Percentiles rank a stretch among this genome's conserved stretches.
Evolutionary conservation across 2,113 vertebrate genomes (phyloP).

Genomic region (Scalopus aquaticus): DNA sequence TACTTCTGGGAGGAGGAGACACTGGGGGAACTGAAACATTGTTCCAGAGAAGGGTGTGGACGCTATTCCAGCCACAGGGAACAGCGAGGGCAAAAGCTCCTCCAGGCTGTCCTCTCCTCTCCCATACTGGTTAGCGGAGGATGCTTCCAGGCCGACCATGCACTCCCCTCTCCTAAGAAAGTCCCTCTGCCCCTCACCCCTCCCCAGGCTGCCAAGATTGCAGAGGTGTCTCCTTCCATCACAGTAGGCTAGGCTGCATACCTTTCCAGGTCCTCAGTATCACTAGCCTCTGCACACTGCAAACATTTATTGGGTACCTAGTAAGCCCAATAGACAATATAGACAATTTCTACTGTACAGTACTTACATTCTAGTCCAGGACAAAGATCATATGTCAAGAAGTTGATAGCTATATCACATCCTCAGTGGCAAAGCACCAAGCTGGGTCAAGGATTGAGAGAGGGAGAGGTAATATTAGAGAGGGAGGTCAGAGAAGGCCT

Average conservation of each 20-base stretch:
- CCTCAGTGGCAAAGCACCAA: not conserved
- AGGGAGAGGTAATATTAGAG: not conserved
- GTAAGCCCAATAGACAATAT: not conserved
- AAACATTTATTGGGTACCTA: too few species aligned
- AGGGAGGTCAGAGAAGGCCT: not conserved
- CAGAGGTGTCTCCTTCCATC: not conserved
- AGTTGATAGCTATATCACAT: rapidly evolving
- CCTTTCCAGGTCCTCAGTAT: not conserved
- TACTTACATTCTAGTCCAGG: not conserved
- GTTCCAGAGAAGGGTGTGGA: not conserved
- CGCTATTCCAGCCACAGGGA: not conserved
- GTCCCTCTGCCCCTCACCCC: not conserved
- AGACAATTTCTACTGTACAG: not conserved
- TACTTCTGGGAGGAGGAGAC: not conserved
- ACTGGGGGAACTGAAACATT: not conserved
- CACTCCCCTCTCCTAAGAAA: not conserved
- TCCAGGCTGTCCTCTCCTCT: not conserved
- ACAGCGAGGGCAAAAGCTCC: not conserved
- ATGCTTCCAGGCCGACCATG: rapidly evolving
- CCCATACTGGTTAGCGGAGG: not conserved
- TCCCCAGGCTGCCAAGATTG: not conserved
- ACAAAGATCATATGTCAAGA: not conserved
- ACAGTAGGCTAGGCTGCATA: rapidly evolving
- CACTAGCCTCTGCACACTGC: not conserved
- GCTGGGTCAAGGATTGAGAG: not conserved